Base-by-base conservation (phyloP, 2,113 vertebrate genomes). In the Natator depressus region DNA sequence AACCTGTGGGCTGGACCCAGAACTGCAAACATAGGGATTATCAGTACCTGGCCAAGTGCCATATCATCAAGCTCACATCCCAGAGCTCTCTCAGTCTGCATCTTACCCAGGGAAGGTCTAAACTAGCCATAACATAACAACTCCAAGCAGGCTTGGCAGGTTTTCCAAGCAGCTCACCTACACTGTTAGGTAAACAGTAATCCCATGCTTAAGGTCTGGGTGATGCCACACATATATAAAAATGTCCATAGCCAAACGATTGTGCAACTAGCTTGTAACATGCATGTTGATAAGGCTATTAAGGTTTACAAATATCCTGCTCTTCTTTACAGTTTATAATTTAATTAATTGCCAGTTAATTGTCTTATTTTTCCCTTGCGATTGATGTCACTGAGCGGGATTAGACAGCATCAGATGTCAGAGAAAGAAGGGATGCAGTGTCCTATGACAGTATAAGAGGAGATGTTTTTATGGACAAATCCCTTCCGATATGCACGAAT, bases 401-500 rank as follows among this genome's bases (percentile, higher is more conserved):
- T 97, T 96, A 97, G 92, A 94, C 94, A 94, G 89, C 91, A 96
- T 97, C 93, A 91, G 95, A 92, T 97, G 94, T 93, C 82, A 93
- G 95, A 94, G 96, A 95, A 96, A 96, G 90, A 38, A 89, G 92
- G 93, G 95, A 59, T 54, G 51, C 87, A 83, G 51, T 62, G 87
- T 97, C 88, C 93, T 94, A 29, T 93, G 93, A 91, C 0, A 29
- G 80, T 76, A 25, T 53, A 85, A 97, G 88, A 96, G 95, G 95
- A 96, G 94, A 95, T 90, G 88, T 95, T 96, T 97, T 97, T 96
- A 92, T 81, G 87, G 97, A 97, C 96, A 98, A 96, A 98, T 97
- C 96, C 91, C 93, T 97, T 94, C 96, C 10, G 95, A 97, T 96
- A 98, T 97, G 97, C 98, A 96, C 98, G 98, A 97, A 96, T 96